phyloP scores from a whole-genome alignment of 2,113 vertebrate genomes.

The Marcusenius ussheri region DNA sequence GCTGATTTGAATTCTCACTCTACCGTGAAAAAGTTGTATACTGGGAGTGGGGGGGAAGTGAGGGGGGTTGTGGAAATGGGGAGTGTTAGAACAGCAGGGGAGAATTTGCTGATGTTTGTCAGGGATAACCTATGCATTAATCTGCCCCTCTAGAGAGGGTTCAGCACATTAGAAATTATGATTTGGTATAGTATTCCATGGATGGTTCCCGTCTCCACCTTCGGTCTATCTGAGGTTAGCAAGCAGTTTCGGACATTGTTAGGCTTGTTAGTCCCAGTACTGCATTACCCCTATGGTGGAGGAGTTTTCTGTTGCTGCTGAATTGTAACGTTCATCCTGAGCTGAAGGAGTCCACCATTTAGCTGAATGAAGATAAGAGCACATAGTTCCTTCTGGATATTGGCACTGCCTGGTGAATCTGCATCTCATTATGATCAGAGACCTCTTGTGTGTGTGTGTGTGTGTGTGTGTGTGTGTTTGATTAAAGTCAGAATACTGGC shows the following conservation, averaged over 20 bases:
- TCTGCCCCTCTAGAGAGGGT: neutral
- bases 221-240: neutral
- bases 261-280: neutral
- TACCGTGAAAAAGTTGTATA: neutral
- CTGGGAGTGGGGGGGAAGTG: neutral
- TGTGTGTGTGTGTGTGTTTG: neutral
- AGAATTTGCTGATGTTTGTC: neutral
- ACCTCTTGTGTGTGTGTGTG: neutral
- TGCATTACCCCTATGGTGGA: neutral
- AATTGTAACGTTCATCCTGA: neutral
- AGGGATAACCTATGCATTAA: neutral
- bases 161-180: neutral
- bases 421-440: conserved; percentile 8
- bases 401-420: neutral
- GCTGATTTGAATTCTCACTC: neutral
- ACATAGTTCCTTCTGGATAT: neutral
- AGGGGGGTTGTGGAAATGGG: neutral
- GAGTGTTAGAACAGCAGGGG: neutral
- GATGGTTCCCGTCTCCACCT: neutral
- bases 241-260: neutral
- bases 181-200: neutral
- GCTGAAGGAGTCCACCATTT: neutral
- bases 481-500: conserved; percentile 12
- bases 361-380: neutral
- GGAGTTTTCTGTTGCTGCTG: neutral